phyloP scores from a whole-genome alignment of 1,140 invertebrate species.

The Aethina tumida region DNA sequence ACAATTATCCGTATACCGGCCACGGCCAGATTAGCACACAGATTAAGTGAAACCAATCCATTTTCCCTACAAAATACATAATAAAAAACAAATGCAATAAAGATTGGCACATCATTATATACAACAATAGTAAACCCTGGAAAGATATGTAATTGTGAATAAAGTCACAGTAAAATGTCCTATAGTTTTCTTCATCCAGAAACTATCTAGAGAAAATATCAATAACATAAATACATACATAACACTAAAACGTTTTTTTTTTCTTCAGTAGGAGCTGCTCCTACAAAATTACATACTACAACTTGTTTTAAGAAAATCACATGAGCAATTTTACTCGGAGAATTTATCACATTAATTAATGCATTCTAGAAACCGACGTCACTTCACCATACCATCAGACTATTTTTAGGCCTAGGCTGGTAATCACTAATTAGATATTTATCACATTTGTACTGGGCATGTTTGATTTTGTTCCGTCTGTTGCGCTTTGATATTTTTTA shows the following conservation, averaged over 20 bases:
- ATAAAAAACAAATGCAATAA: slow-evolving; percentile 28
- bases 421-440: no score
- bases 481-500: no score
- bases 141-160: slow-evolving; percentile 33
- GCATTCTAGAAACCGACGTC: background rate
- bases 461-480: no score
- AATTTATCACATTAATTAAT: slow-evolving; percentile 9
- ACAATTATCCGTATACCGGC: no score
- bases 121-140: slow-evolving; percentile 36
- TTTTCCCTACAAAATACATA: slow-evolving; percentile 22
- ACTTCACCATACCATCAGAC: background rate
- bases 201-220: slow-evolving; percentile 16
- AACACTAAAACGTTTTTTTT: slow-evolving; percentile 24
- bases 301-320: slow-evolving; percentile 7
- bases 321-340: slow-evolving; percentile 9
- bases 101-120: slow-evolving; percentile 36
- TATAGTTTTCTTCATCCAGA: slow-evolving; percentile 8
- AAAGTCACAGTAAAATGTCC: slow-evolving; percentile 11
- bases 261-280: slow-evolving; percentile 2
- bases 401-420: background rate
- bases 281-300: no score
- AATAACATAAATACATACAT: slow-evolving; percentile 30
- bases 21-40: slow-evolving; percentile 10
- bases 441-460: no score
- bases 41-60: slow-evolving; percentile 17